Evolutionary conservation across 1,140 invertebrate genomes (phyloP).

Genomic region (Polypedilum pembai): DNA sequence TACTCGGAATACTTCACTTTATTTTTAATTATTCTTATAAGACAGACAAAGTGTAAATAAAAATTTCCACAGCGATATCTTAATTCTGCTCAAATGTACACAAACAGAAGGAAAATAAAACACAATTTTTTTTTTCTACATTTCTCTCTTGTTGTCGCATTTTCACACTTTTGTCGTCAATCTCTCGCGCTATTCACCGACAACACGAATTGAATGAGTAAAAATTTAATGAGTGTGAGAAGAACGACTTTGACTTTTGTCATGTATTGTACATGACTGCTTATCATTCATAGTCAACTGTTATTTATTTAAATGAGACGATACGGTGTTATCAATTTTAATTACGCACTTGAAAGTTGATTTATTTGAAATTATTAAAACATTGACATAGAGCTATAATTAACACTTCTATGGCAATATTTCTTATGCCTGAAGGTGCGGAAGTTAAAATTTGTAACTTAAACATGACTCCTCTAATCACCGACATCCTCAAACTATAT

Average conservation of each 20-base stretch:
- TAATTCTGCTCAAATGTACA: too few species aligned
- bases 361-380: too few species aligned
- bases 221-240: slow-evolving; percentile 12
- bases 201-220: slow-evolving; percentile 4
- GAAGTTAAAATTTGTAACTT: slow-evolving; percentile 15
- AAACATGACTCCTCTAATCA: neutral
- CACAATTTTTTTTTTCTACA: too few species aligned
- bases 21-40: too few species aligned
- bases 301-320: neutral
- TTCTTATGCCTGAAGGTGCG: neutral
- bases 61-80: too few species aligned
- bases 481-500: slow-evolving; percentile 4
- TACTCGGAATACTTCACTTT: too few species aligned
- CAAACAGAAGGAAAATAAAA: too few species aligned
- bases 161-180: neutral
- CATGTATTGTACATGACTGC: neutral
- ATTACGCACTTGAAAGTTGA: too few species aligned
- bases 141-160: neutral
- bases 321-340: neutral
- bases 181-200: neutral
- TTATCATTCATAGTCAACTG: neutral
- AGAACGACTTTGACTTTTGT: neutral
- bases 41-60: too few species aligned
- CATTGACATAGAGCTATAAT: neutral
- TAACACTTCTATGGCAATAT: neutral